These are phyloP conservation scores for Kradibia gibbosae DNA, from an alignment of 1,140 invertebrate genomes.

Conservation along the genomic window DNA sequence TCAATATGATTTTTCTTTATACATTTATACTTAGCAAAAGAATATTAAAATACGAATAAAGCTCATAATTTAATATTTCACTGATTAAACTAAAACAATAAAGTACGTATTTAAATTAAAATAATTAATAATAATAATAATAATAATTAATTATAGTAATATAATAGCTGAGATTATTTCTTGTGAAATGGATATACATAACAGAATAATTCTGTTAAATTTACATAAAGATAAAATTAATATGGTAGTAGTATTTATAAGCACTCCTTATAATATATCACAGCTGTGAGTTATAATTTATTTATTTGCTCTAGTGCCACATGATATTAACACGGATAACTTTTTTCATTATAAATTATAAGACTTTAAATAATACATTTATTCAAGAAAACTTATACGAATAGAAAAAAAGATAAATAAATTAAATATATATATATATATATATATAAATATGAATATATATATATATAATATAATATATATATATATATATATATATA, in stretches of 20 bases:
- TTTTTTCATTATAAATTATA: slow-evolving; percentile 18
- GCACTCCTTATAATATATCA: slow-evolving; percentile 44
- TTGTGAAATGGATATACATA: neutral
- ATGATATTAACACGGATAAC: slow-evolving; percentile 21
- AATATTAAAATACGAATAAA: slow-evolving; percentile 18
- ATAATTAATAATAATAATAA: slow-evolving; percentile 4
- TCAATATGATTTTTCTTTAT: neutral
- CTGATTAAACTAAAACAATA: neutral
- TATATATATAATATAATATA: too few species aligned
- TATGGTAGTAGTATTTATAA: slow-evolving; percentile 40
- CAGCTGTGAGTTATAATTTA: slow-evolving; percentile 46
- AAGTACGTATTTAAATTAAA: slow-evolving; percentile 25
- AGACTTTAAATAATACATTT: too few species aligned
- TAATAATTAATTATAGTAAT: too few species aligned
- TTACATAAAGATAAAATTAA: slow-evolving; percentile 30
- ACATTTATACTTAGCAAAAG: slow-evolving; percentile 7
- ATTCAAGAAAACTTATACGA: neutral
- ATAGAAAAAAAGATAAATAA: neutral
- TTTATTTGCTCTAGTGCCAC: slow-evolving; percentile 40
- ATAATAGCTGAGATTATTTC: slow-evolving; percentile 1
- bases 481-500: too few species aligned
- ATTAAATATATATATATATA: too few species aligned
- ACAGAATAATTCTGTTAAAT: slow-evolving; percentile 19
- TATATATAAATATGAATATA: too few species aligned
- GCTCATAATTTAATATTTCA: slow-evolving; percentile 23